Evolutionary conservation across 2,888 invertebrate genomes (phyloP).

Genomic region (Tridacna crocea): DNA sequence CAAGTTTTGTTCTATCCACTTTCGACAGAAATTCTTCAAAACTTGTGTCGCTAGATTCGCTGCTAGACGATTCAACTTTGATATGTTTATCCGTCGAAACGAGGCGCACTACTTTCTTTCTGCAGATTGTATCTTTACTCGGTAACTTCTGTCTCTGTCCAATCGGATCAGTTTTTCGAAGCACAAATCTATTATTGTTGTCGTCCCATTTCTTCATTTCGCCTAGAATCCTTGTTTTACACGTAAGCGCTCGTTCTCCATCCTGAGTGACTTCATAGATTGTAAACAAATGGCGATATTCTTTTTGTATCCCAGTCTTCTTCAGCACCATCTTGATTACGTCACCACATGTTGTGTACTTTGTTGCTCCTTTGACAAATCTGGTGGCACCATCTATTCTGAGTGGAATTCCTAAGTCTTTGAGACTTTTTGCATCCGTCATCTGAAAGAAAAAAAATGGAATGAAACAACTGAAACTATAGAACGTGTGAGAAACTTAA

Average conservation of each 20-base stretch:
- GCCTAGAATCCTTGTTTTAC: slow-evolving; percentile 43
- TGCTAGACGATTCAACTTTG: background rate
- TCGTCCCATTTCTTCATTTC: slow-evolving; percentile 38
- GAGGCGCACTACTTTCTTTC: slow-evolving; percentile 4
- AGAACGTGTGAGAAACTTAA: background rate
- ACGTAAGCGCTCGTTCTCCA: slow-evolving; percentile 36
- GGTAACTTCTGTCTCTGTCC: slow-evolving; percentile 16
- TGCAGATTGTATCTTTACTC: background rate
- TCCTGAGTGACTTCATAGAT: slow-evolving; percentile 42
- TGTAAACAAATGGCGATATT: slow-evolving; percentile 48
- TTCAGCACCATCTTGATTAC: slow-evolving; percentile 62
- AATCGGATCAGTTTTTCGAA: slow-evolving; percentile 47
- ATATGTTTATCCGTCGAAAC: slow-evolving; percentile 1
- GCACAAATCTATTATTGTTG: slow-evolving; percentile 39
- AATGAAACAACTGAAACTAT: background rate
- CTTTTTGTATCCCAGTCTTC: slow-evolving; percentile 55
- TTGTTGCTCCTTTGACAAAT: slow-evolving; percentile 54
- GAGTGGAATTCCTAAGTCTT: slow-evolving; percentile 50
- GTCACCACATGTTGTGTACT: slow-evolving; percentile 61
- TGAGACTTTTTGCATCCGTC: slow-evolving; percentile 46
- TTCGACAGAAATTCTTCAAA: slow-evolving; percentile 48
- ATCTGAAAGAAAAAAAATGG: slow-evolving; percentile 38
- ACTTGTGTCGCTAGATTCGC: slow-evolving; percentile 37
- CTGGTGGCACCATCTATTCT: slow-evolving; percentile 48
- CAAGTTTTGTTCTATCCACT: slow-evolving; percentile 46